These are phyloP conservation scores for Glaucopsyche alexis DNA, from an alignment of 2,888 invertebrate species.

Conservation along the genomic window DNA sequence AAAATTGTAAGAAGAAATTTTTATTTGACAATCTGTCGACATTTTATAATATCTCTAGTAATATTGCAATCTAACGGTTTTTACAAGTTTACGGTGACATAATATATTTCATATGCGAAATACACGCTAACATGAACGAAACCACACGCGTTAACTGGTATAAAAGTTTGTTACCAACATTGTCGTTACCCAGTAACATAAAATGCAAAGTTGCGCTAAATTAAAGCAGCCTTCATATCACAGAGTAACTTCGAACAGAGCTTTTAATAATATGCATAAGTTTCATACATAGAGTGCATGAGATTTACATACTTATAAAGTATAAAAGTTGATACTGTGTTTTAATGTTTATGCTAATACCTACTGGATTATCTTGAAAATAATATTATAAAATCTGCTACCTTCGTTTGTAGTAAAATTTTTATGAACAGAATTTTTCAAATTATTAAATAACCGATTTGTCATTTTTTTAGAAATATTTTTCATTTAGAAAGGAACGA, in stretches of 20 bases:
- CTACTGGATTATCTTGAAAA: background rate
- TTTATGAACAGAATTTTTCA: background rate
- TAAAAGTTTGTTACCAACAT: background rate
- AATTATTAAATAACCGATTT: background rate
- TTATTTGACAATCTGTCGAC: too few species aligned
- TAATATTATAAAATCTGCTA: background rate
- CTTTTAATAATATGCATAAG: constrained; percentile 15
- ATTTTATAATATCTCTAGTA: too few species aligned
- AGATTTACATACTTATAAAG: background rate
- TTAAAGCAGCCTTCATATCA: constrained; percentile 2
- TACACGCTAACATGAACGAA: too few species aligned
- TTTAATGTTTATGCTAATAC: background rate
- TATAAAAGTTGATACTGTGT: constrained; percentile 27
- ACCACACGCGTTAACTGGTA: background rate
- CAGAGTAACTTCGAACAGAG: constrained; percentile 15
- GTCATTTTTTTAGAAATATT: too few species aligned
- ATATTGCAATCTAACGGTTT: too few species aligned
- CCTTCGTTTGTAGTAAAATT: background rate
- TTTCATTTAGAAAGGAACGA: too few species aligned
- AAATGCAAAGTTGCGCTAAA: constrained; percentile 10
- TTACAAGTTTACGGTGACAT: too few species aligned
- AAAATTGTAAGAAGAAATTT: too few species aligned
- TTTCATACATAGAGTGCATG: background rate
- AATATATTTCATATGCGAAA: too few species aligned
- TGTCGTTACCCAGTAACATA: background rate